These are phyloP conservation scores for Acheta domesticus DNA, from an alignment of 2,888 invertebrate genomes.

Conservation along the genomic window DNA sequence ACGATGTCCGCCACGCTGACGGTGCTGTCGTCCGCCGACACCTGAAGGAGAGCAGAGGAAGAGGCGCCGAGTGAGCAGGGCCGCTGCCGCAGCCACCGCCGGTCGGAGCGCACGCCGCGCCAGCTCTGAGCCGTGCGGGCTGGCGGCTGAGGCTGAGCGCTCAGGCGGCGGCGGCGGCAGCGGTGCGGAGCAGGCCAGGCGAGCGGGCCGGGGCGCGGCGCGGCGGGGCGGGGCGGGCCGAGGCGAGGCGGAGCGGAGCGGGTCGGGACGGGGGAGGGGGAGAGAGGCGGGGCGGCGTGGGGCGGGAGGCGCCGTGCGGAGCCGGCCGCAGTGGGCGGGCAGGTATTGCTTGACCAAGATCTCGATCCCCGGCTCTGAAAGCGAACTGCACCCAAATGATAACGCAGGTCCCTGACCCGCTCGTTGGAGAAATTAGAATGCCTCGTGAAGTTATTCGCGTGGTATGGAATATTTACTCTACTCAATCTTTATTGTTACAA, in stretches of 20 bases:
- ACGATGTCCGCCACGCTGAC: conserved; percentile 36
- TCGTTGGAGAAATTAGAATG: no score
- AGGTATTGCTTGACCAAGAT: background rate
- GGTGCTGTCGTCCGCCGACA: conserved; percentile 28
- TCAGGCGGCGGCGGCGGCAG: background rate
- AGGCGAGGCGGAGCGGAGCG: conserved; percentile 24
- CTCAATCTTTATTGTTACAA: no score
- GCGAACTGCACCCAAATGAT: no score
- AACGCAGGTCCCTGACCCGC: no score
- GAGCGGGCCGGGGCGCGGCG: background rate
- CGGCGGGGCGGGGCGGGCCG: background rate
- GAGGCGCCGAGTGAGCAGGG: background rate
- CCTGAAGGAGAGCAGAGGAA: no score
- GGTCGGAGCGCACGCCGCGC: no score
- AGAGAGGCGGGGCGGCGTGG: conserved; percentile 26
- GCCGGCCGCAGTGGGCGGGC: background rate
- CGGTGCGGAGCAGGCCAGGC: background rate
- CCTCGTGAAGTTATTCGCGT: no score
- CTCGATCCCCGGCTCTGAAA: no score
- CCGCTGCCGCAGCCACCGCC: background rate
- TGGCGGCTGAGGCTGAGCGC: background rate
- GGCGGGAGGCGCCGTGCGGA: conserved; percentile 24
- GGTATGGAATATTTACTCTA: no score
- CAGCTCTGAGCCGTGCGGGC: background rate
- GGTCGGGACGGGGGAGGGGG: conserved; percentile 34